phyloP scores from a whole-genome alignment of 2,797 vertebrate species.

The Pterois miles region DNA sequence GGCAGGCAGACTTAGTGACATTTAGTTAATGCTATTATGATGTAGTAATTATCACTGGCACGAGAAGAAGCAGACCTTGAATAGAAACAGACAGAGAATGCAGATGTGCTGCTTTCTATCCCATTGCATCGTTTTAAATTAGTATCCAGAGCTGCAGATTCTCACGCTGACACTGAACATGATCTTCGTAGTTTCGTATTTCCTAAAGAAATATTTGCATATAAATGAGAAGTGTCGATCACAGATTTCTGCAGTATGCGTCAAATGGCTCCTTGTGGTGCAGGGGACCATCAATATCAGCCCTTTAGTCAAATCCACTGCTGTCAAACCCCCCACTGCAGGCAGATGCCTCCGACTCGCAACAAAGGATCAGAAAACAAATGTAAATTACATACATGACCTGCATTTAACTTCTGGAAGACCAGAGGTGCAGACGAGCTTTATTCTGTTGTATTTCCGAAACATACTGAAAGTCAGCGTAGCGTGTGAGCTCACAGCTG shows the following conservation, averaged over 20 bases:
- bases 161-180: not conserved
- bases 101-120: slow-evolving; percentile 4
- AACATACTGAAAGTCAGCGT: slow-evolving; percentile 59
- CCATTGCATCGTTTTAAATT: slow-evolving; percentile 14
- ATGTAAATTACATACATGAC: slow-evolving; percentile 22
- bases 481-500: slow-evolving; percentile 67
- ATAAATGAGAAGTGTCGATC: slow-evolving; percentile 18
- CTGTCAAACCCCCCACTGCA: slow-evolving; percentile 23
- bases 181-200: slow-evolving; percentile 1
- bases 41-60: slow-evolving; percentile 17
- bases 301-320: slow-evolving; percentile 18
- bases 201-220: slow-evolving; percentile 36
- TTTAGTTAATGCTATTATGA: slow-evolving; percentile 41
- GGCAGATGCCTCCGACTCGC: slow-evolving; percentile 10
- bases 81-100: slow-evolving; percentile 13
- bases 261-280: slow-evolving; percentile 31
- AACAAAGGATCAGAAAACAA: slow-evolving; percentile 13
- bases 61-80: slow-evolving; percentile 21
- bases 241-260: slow-evolving; percentile 19
- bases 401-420: slow-evolving; percentile 39
- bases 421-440: slow-evolving; percentile 43
- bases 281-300: slow-evolving; percentile 44
- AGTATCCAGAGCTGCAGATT: slow-evolving; percentile 2
- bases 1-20: slow-evolving; percentile 37
- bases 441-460: slow-evolving; percentile 43